Base-by-base conservation (phyloP, 2,888 invertebrate genomes). In the Chaetogeoica ovagalla region DNA sequence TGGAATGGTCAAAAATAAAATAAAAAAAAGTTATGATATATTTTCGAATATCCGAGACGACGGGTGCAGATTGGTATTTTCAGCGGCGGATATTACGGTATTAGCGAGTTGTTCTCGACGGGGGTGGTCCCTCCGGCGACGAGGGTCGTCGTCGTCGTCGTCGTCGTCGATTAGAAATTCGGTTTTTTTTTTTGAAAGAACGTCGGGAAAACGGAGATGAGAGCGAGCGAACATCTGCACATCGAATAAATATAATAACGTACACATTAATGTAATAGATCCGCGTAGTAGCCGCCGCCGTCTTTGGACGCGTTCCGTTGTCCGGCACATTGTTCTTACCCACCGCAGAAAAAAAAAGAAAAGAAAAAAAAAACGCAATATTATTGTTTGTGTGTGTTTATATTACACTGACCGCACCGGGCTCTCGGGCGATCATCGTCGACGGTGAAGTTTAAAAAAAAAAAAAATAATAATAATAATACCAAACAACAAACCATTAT, bases 381-480 rank as follows among this genome's bases (percentile, higher is more conserved):
- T 43, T 43, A 43, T 43, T 43, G 9, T 43, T 9, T 30, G 30
- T 30, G 30, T 30, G 30, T 30, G 30, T 30, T 30, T 30, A 30
- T 30, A 43, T 43, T 11, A 11, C 77, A 60, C 52, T 75, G 65
- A 77, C 68, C 69, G 77, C 68, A 13, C 43, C 65, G 52, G 30
- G 74, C 21, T 48, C 70, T n/a, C 79, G 71, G 71, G 79, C 43
- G 79, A 71, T 71, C 71, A 79, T 57, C 55, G 62, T 57, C 79
- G 43, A 9, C 43, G 43, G 43, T 43, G 13, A 55, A 60, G 62
- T 19, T 11, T 30, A 23, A 48, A 52, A 52, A 23, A 43, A n/a
- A n/a, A n/a, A n/a, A n/a, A n/a, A n/a, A n/a, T n/a, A n/a, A 43
- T 43, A 43, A 43, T 9, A 43, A 43, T 9, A 43, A 9, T 43